phyloP scores from a whole-genome alignment of 2,888 invertebrate genomes.

The Sminthurides aquaticus region DNA sequence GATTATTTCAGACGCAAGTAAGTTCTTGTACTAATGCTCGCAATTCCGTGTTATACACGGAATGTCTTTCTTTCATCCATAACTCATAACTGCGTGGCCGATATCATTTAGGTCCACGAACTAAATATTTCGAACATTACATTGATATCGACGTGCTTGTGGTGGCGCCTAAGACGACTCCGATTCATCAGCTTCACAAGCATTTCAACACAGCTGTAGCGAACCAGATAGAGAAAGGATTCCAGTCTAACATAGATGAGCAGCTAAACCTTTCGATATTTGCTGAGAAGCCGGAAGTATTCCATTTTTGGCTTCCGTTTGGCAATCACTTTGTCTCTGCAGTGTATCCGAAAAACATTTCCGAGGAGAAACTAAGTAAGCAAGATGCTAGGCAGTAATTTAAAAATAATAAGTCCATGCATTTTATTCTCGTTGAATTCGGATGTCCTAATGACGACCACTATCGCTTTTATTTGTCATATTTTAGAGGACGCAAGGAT shows the following conservation, averaged over 20 bases:
- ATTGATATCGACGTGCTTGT: constrained; percentile 36
- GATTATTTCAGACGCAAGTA: constrained; percentile 34
- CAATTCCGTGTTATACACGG: background rate
- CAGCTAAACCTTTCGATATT: constrained; percentile 41
- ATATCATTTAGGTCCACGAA: constrained; percentile 40
- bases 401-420: background rate
- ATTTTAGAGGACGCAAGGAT: constrained; percentile 57
- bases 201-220: constrained; percentile 36
- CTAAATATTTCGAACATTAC: constrained; percentile 41
- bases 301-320: constrained; percentile 65
- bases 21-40: constrained; percentile 11
- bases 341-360: constrained; percentile 59
- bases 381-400: constrained; percentile 15
- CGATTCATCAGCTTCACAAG: constrained; percentile 28
- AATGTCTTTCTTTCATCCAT: constrained; percentile 5
- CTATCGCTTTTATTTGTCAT: background rate
- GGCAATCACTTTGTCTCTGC: constrained; percentile 71
- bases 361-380: constrained; percentile 64
- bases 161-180: constrained; percentile 27
- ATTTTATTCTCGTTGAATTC: too few species aligned
- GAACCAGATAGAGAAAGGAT: constrained; percentile 36
- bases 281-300: constrained; percentile 54
- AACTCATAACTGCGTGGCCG: too few species aligned
- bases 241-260: constrained; percentile 36
- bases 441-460: too few species aligned